phyloP scores from a whole-genome alignment of 2,797 vertebrate genomes.

The Setipinna tenuifilis region DNA sequence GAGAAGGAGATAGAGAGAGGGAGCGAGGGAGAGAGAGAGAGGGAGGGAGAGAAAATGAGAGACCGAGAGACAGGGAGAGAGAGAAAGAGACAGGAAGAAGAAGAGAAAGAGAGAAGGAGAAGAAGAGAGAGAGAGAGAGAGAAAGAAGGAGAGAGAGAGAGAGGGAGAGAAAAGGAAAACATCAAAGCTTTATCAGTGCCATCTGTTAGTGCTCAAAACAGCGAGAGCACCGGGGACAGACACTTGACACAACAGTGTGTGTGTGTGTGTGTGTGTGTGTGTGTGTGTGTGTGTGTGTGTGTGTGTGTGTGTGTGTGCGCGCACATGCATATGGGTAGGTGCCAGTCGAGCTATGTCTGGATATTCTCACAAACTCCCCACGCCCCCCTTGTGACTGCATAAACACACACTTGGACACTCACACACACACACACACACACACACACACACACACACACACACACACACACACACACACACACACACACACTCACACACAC shows the following conservation, averaged over 20 bases:
- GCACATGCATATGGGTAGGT: neutral
- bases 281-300: slow-evolving; percentile 37
- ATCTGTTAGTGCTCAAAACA: slow-evolving; percentile 57
- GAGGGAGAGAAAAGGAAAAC: slow-evolving; percentile 37
- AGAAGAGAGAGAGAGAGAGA: neutral
- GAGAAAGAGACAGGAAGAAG: slow-evolving; percentile 36
- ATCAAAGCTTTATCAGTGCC: slow-evolving; percentile 59
- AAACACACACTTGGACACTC: slow-evolving; percentile 27
- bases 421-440: slow-evolving; percentile 23
- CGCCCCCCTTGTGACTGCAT: neutral
- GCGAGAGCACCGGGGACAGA: slow-evolving; percentile 39
- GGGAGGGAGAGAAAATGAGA: too few relatives aligned
- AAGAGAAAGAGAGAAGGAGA: slow-evolving; percentile 28
- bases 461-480: slow-evolving; percentile 39
- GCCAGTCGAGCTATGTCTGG: slow-evolving; percentile 25
- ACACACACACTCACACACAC: slow-evolving; percentile 25
- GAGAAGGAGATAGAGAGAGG: too few relatives aligned
- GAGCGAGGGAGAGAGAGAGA: too few relatives aligned
- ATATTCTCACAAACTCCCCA: slow-evolving; percentile 30
- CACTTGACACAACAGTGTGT: slow-evolving; percentile 49
- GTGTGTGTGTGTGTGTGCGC: slow-evolving; percentile 40
- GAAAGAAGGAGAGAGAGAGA: slow-evolving; percentile 1
- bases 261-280: slow-evolving; percentile 5
- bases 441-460: slow-evolving; percentile 30
- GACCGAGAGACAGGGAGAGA: slow-evolving; percentile 16